phyloP scores from a whole-genome alignment of 2,888 invertebrate species.

The Aspidiotus destructor region DNA sequence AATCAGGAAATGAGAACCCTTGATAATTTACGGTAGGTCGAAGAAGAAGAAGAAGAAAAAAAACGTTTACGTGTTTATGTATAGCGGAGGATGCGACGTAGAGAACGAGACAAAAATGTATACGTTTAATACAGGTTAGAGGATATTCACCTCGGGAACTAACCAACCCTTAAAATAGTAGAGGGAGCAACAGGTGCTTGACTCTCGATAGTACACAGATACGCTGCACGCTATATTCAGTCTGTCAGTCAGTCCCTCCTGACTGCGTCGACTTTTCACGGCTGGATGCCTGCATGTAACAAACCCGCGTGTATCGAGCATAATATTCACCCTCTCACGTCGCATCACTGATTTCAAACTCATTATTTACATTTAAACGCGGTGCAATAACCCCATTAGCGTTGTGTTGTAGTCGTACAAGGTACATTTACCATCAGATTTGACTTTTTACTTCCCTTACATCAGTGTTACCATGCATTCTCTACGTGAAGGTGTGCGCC shows the following conservation, averaged over 20 bases:
- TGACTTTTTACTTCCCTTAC: neutral
- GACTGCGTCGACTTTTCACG: slow-evolving; percentile 1
- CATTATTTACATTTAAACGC: slow-evolving; percentile 24
- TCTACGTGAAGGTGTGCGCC: no score
- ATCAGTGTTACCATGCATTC: no score
- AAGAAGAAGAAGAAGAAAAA: slow-evolving; percentile 9
- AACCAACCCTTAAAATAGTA: slow-evolving; percentile 17
- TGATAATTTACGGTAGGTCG: slow-evolving; percentile 27
- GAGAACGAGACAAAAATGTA: no score
- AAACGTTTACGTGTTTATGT: neutral
- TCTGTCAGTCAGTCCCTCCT: slow-evolving; percentile 17
- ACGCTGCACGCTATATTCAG: slow-evolving; percentile 16
- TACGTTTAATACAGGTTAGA: slow-evolving; percentile 6
- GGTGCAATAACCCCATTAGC: slow-evolving; percentile 31
- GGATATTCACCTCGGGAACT: slow-evolving; percentile 22
- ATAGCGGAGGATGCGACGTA: no score
- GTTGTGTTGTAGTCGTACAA: slow-evolving; percentile 10
- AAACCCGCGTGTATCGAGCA: slow-evolving; percentile 4
- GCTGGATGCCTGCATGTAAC: neutral
- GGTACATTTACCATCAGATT: neutral
- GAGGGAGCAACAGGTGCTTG: slow-evolving; percentile 28
- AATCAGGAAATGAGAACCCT: slow-evolving; percentile 10
- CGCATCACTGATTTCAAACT: slow-evolving; percentile 16
- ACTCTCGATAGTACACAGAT: neutral
- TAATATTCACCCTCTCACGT: neutral